phyloP scores from a whole-genome alignment of 1,140 invertebrate species.

The Philopotamus ludificatus region DNA sequence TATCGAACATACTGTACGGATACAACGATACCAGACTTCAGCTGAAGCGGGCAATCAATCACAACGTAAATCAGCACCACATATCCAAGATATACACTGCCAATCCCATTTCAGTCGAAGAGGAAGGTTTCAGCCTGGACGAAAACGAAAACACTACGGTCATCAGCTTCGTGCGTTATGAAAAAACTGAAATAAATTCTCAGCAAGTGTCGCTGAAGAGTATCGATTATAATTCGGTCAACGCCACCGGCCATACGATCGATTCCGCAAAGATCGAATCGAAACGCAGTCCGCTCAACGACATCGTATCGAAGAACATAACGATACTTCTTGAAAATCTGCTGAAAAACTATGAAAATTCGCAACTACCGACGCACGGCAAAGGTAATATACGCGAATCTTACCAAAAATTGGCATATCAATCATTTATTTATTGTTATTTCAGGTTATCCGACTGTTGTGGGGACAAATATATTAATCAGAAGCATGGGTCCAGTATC shows the following conservation, averaged over 20 bases:
- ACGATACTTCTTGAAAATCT: constrained; percentile 81
- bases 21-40: no score
- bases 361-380: constrained; percentile 80
- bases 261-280: constrained; percentile 17
- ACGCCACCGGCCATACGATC: constrained; percentile 27
- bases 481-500: constrained; percentile 94
- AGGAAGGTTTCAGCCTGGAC: constrained; percentile 33
- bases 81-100: no score
- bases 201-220: constrained; percentile 29
- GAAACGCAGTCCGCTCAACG: constrained; percentile 60
- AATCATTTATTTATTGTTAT: constrained; percentile 41
- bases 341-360: constrained; percentile 87
- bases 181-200: constrained; percentile 18
- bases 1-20: no score
- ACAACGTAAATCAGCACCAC: no score
- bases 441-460: constrained; percentile 80
- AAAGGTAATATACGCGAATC: constrained; percentile 59
- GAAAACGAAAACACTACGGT: constrained; percentile 33
- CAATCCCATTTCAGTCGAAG: no score
- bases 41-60: no score
- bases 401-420: not conserved
- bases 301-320: constrained; percentile 76
- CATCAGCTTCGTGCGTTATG: constrained; percentile 37
- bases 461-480: constrained; percentile 89
- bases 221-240: constrained; percentile 34